These are phyloP conservation scores for Gephyroberyx darwinii DNA, from an alignment of 2,797 vertebrate species.

Conservation along the genomic window DNA sequence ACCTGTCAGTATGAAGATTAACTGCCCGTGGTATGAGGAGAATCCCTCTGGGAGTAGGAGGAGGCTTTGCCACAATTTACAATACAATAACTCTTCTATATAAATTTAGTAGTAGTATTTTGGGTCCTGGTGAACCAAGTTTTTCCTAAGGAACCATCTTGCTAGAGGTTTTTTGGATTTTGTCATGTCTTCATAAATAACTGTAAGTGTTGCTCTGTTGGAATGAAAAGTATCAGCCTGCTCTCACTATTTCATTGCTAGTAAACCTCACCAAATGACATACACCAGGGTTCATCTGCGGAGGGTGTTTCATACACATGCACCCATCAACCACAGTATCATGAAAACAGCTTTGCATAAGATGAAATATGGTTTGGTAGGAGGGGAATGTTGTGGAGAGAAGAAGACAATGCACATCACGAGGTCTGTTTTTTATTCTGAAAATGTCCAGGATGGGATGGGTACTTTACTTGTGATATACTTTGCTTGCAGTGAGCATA, in stretches of 20 bases:
- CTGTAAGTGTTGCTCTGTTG: slow-evolving; percentile 26
- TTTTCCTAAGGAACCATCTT: slow-evolving; percentile 1
- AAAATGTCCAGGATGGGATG: not conserved
- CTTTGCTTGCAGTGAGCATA: not conserved
- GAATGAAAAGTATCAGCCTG: slow-evolving; percentile 13
- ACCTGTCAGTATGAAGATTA: slow-evolving; percentile 10
- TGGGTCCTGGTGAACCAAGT: slow-evolving; percentile 10
- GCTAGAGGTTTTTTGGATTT: slow-evolving; percentile 15
- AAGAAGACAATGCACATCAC: not conserved
- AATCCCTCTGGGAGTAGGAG: not conserved
- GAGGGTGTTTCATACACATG: not conserved
- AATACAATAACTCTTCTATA: slow-evolving; percentile 14
- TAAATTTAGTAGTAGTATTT: slow-evolving; percentile 21
- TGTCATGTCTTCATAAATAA: slow-evolving; percentile 35
- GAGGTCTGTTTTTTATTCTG: not conserved
- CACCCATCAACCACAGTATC: slow-evolving; percentile 1
- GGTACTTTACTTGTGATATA: not conserved
- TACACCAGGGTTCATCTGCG: not conserved
- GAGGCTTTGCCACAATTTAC: slow-evolving; percentile 29
- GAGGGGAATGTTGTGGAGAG: not conserved
- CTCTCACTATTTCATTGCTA: slow-evolving; percentile 14
- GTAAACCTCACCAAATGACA: slow-evolving; percentile 4
- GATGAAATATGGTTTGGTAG: not conserved
- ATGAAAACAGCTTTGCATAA: not conserved
- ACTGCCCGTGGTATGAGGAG: slow-evolving; percentile 2